phyloP scores from a whole-genome alignment of 2,113 vertebrate species.

The Melanocharis versteri region DNA sequence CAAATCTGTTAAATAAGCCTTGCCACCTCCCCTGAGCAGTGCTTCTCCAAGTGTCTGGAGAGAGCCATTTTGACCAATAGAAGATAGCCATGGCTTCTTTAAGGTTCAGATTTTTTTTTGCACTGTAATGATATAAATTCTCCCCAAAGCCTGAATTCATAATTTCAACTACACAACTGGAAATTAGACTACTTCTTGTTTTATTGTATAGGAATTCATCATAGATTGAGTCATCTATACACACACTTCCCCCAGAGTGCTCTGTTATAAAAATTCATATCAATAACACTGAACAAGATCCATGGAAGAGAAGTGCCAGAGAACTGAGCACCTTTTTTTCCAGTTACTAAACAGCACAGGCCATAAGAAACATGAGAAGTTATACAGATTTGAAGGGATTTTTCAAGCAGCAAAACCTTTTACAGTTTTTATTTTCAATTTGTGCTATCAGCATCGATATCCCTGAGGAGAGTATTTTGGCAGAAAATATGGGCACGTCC shows the following conservation, averaged over 20 bases:
- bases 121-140: background rate
- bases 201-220: background rate
- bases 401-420: background rate
- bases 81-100: background rate
- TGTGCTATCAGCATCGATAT: background rate
- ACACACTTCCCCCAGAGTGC: background rate
- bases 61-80: background rate
- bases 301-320: background rate
- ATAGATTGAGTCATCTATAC: background rate
- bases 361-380: background rate
- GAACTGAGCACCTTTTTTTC: background rate
- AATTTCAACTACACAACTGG: background rate
- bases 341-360: background rate
- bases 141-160: background rate
- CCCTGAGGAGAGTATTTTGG: background rate
- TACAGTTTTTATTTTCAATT: conserved; percentile 3
- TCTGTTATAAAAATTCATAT: background rate
- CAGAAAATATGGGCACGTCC: background rate
- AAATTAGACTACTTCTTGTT: background rate
- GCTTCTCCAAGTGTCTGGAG: background rate
- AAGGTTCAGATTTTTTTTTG: background rate
- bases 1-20: background rate
- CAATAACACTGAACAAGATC: background rate
- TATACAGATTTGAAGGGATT: background rate
- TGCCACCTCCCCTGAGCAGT: background rate